A percentile compares a stretch with the other conserved stretches of the same genome.
phyloP scores from a whole-genome alignment of 2,888 invertebrate genomes.

The Apodemia duryi region DNA sequence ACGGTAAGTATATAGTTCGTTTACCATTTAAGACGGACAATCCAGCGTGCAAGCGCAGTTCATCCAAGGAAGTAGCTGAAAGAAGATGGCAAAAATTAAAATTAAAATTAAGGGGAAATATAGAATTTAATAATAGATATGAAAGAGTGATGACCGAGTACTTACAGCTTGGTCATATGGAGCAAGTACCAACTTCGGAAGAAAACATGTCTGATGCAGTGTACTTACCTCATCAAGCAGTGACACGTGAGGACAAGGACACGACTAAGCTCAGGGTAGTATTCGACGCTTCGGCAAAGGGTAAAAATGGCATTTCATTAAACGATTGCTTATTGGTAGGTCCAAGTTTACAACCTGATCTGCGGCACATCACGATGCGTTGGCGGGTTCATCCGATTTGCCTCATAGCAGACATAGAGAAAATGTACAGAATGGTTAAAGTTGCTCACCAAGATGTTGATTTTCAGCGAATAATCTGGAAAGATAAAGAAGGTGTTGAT shows the following conservation, averaged over 20 bases:
- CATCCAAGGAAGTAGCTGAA: background rate
- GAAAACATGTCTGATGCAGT: background rate
- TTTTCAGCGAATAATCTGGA: slow-evolving; percentile 29
- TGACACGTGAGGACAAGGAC: background rate
- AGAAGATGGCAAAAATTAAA: background rate
- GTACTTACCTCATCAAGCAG: background rate
- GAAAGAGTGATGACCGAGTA: background rate
- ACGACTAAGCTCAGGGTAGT: background rate
- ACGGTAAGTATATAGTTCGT: background rate
- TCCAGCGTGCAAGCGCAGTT: background rate
- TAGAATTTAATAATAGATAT: slow-evolving; percentile 1
- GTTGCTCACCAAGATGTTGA: slow-evolving; percentile 20
- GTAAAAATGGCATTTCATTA: slow-evolving; percentile 22
- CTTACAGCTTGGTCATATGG: background rate
- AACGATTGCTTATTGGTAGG: slow-evolving; percentile 29
- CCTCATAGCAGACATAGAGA: slow-evolving; percentile 25
- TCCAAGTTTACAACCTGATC: slow-evolving; percentile 28
- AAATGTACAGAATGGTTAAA: slow-evolving; percentile 27
- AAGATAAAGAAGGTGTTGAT: background rate
- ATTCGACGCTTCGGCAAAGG: slow-evolving; percentile 20
- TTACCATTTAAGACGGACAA: background rate
- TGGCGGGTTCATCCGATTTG: slow-evolving; percentile 23
- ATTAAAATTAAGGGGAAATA: background rate
- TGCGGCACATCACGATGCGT: slow-evolving; percentile 25
- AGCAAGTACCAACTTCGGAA: background rate